Conservation (phyloP, 2,113 vertebrate species). For the Percopsis transmontana region DNA sequence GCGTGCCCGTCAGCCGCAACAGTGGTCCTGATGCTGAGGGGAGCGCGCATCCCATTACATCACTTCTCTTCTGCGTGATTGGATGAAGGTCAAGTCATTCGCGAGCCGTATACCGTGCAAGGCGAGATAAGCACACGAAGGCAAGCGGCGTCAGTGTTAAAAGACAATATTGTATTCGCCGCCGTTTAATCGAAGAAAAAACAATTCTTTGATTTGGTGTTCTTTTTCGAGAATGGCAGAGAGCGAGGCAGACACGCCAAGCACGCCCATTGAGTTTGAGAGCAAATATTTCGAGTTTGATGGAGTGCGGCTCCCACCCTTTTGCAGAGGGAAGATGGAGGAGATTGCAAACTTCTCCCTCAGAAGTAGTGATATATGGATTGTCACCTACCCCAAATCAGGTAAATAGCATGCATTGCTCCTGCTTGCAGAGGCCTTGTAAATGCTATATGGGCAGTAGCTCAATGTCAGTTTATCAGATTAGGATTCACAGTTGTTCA, state of each 20-base stretch:
- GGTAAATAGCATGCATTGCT: slow-evolving; percentile 72
- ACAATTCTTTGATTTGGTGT: slow-evolving; percentile 7
- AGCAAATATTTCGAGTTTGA: slow-evolving; percentile 98
- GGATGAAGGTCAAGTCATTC: slow-evolving; percentile 58
- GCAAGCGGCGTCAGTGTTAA: slow-evolving; percentile 7
- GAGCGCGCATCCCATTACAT: slow-evolving; percentile 77
- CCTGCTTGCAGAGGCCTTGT: background rate
- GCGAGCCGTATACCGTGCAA: slow-evolving; percentile 35
- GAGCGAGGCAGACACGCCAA: slow-evolving; percentile 94
- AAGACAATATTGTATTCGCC: slow-evolving; percentile 8
- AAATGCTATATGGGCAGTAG: background rate
- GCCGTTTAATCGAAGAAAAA: background rate
- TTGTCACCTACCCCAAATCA: slow-evolving; percentile 97
- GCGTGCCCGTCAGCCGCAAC: slow-evolving; percentile 9
- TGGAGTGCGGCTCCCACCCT: slow-evolving; percentile 95
- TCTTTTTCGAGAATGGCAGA: slow-evolving; percentile 86
- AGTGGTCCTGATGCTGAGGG: slow-evolving; percentile 75
- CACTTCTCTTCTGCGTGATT: slow-evolving; percentile 73
- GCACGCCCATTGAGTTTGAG: slow-evolving; percentile 96
- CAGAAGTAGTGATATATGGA: slow-evolving; percentile 95
- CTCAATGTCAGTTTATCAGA: background rate
- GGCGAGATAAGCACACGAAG: slow-evolving; percentile 20
- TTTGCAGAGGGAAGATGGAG: slow-evolving; percentile 98
- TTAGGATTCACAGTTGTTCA: too few species aligned
- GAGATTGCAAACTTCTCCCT: slow-evolving; percentile 93